A percentile compares a stretch with the other conserved stretches of the same genome.
Evolutionary conservation across 2,113 vertebrate species (phyloP).

Genomic region (Apodemus sylvaticus): DNA sequence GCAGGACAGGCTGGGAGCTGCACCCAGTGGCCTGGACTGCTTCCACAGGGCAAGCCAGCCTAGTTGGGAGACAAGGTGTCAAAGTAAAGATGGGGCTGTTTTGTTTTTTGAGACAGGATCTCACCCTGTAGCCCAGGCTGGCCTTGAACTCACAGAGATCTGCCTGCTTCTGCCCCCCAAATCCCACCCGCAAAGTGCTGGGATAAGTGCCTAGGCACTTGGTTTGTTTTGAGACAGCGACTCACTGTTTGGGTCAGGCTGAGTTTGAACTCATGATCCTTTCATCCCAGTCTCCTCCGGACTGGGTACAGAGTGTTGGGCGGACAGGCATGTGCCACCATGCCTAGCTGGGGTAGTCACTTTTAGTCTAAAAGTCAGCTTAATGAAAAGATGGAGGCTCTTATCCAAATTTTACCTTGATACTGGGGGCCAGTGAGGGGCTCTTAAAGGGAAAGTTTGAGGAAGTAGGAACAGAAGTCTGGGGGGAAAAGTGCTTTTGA

Average conservation of each 20-base stretch:
- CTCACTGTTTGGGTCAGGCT: background rate
- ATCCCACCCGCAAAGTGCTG: background rate
- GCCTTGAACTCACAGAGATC: background rate
- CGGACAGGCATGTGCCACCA: background rate
- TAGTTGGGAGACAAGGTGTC: background rate
- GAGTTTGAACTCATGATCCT: background rate
- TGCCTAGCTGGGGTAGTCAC: background rate
- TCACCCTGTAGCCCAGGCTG: background rate
- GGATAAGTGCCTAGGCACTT: background rate
- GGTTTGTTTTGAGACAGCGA: background rate
- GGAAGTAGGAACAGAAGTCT: background rate
- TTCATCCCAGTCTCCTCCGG: background rate
- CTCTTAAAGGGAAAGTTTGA: background rate
- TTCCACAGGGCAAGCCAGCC: background rate
- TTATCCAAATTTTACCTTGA: background rate
- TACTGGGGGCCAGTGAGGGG: background rate
- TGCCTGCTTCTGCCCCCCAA: background rate
- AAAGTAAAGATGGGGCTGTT: background rate
- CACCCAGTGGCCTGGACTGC: no score
- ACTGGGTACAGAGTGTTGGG: background rate
- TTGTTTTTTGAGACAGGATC: background rate
- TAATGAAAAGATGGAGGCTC: background rate
- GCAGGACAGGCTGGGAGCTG: background rate
- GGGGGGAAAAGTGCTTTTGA: background rate
- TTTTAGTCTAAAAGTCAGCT: background rate